Base-by-base conservation (phyloP, 2,113 vertebrate species). In the Gila orcuttii region DNA sequence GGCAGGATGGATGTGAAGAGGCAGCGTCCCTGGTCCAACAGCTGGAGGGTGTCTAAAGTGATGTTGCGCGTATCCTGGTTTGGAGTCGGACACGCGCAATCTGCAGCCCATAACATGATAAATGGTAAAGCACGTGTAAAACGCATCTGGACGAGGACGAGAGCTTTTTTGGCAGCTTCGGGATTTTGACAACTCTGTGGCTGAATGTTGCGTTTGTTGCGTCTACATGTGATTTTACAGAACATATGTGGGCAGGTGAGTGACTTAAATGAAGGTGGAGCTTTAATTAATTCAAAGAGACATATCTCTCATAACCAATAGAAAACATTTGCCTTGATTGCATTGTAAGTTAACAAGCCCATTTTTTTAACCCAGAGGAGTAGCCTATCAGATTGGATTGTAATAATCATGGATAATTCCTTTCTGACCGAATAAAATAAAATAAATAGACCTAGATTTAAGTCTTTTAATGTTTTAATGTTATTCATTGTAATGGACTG, bases 1-100 rank as follows among this genome's bases (percentile, higher is more conserved):
- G 91, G 90, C 28, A 92, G n/a, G 0, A 92, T 47, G 2, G 76
- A 80, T 0, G 73, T 60, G 55, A 93, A 93, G 28, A 92, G 60
- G 60, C 91, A 87, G 11, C 5, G 10, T 31, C 85, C 85, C 0
- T 17, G 1, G 47, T 90, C 80, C 82, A 28, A 7, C 69, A 10
- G 42, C 57, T 60, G n/a, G 19, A 52, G 64, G 31, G 12, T 11
- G 2, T 68, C 50, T 39, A 25, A 82, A 31, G 82, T 82, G 47
- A 33, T 73, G 62, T 78, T 82, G 36, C 21, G 13, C 28, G 11
- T 31, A 33, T 76, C 45, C 79, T 36, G 55, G 52, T 1, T 60
- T 2, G 55, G 21, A 3, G 10, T 2, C 7, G 28, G 7, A 75
- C 78, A 82, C 12, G 28, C 45, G 31, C 9, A 11, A n/a, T 5